These are phyloP conservation scores for Percopsis transmontana DNA, from an alignment of 2,113 vertebrate species.

Conservation along the genomic window DNA sequence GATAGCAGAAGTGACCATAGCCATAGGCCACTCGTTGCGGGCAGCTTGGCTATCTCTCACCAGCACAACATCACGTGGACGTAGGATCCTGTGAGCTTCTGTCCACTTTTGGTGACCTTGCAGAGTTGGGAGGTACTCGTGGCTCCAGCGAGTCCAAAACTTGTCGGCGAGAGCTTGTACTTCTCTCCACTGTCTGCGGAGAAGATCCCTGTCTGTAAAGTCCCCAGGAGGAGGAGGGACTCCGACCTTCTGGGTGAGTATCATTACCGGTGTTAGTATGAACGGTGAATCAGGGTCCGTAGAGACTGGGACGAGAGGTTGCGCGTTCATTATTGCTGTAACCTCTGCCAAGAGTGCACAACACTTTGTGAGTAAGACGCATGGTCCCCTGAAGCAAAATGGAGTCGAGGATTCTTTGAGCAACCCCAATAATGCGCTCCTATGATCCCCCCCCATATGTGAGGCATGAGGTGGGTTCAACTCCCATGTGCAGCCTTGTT, in stretches of 20 bases:
- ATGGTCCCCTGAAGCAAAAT: too few species aligned
- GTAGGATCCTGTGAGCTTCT: neutral
- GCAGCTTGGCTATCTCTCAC: conserved; percentile 12
- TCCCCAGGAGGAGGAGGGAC: too few species aligned
- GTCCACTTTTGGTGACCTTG: conserved; percentile 18
- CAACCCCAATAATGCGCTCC: neutral
- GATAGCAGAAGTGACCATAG: conserved; percentile 1
- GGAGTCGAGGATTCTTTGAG: too few species aligned
- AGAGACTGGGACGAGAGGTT: too few species aligned
- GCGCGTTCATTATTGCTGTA: too few species aligned
- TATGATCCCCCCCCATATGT: conserved; percentile 28
- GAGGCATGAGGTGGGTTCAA: too few species aligned
- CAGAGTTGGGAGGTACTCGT: conserved; percentile 2
- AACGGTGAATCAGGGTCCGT: too few species aligned
- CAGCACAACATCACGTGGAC: conserved; percentile 19
- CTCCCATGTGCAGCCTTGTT: too few species aligned
- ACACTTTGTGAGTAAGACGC: too few species aligned
- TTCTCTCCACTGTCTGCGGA: conserved; percentile 31
- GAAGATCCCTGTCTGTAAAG: conserved; percentile 14
- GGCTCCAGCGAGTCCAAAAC: conserved; percentile 21
- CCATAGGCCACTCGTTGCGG: conserved; percentile 20
- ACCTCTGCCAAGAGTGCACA: too few species aligned
- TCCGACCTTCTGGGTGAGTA: too few species aligned
- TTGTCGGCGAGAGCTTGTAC: conserved; percentile 31
- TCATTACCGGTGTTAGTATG: too few species aligned